phyloP scores from a whole-genome alignment of 2,888 invertebrate genomes.

The Apamea monoglypha region DNA sequence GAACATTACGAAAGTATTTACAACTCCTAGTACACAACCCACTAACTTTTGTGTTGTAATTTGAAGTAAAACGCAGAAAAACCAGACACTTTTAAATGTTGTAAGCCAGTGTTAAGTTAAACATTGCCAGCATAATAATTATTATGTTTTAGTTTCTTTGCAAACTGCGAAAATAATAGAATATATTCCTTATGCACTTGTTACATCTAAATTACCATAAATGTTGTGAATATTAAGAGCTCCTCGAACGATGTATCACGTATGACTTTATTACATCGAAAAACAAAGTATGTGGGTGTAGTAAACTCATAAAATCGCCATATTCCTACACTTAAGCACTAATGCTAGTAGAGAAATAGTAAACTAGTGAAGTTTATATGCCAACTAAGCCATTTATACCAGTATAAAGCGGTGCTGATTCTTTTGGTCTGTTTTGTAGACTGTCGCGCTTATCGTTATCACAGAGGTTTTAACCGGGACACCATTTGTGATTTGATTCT shows the following conservation, averaged over 20 bases:
- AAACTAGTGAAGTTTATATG: conserved; percentile 44
- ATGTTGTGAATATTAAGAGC: conserved; percentile 4
- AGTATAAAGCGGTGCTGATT: conserved; percentile 8
- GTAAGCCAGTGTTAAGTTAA: conserved; percentile 29
- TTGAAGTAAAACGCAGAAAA: conserved; percentile 37
- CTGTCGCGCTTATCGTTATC: background rate
- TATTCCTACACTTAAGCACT: conserved; percentile 35
- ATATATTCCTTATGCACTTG: conserved; percentile 5
- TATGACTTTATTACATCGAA: conserved; percentile 37
- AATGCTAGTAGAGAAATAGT: conserved; percentile 44
- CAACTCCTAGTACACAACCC: conserved; percentile 15
- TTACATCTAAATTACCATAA: conserved; percentile 16
- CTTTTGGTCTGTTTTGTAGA: conserved; percentile 24
- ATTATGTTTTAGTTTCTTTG: background rate
- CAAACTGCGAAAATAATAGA: conserved; percentile 2
- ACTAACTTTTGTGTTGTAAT: conserved; percentile 48
- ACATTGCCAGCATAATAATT: conserved; percentile 14
- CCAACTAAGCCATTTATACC: conserved; percentile 8
- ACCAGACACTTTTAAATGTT: conserved; percentile 35
- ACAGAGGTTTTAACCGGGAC: background rate
- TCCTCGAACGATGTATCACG: conserved; percentile 17
- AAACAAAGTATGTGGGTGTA: conserved; percentile 44
- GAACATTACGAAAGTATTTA: conserved; percentile 23
- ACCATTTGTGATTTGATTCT: background rate
- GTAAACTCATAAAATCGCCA: conserved; percentile 39